A percentile compares a stretch with the other conserved stretches of the same genome.
phyloP scores from a whole-genome alignment of 1,140 invertebrate genomes.

The Helicoverpa zea region DNA sequence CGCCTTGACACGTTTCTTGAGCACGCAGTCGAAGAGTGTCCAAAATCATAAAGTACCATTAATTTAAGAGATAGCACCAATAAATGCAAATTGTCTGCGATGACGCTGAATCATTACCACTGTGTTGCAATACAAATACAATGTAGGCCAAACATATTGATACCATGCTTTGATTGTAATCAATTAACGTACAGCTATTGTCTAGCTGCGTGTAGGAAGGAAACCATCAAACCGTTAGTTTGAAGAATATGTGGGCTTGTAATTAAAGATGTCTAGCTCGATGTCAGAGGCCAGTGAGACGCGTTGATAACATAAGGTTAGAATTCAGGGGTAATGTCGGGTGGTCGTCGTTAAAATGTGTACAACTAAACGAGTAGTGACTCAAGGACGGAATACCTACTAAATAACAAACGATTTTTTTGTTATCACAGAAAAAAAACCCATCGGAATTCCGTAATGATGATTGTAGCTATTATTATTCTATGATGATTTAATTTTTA shows the following conservation, averaged over 20 bases:
- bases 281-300: conserved; percentile 35
- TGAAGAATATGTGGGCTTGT: conserved; percentile 21
- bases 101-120: conserved; percentile 68
- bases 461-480: no score
- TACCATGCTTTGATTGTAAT: conserved; percentile 56
- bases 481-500: background rate
- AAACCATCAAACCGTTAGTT: conserved; percentile 1
- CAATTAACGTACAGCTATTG: conserved; percentile 42
- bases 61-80: conserved; percentile 42
- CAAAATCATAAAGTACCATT: conserved; percentile 23
- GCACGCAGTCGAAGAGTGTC: conserved; percentile 9
- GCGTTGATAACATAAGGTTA: conserved; percentile 28
- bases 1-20: conserved; percentile 13
- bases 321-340: conserved; percentile 43
- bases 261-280: conserved; percentile 17
- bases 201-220: conserved; percentile 30
- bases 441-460: no score
- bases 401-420: no score
- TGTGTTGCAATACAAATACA: conserved; percentile 64
- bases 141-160: conserved; percentile 74
- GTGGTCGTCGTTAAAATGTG: conserved; percentile 9
- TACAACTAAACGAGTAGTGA: background rate
- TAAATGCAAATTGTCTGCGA: conserved; percentile 73
- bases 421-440: background rate
- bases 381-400: no score